Conservation (phyloP, 1,140 invertebrate species). For the Megalonaias nervosa region DNA sequence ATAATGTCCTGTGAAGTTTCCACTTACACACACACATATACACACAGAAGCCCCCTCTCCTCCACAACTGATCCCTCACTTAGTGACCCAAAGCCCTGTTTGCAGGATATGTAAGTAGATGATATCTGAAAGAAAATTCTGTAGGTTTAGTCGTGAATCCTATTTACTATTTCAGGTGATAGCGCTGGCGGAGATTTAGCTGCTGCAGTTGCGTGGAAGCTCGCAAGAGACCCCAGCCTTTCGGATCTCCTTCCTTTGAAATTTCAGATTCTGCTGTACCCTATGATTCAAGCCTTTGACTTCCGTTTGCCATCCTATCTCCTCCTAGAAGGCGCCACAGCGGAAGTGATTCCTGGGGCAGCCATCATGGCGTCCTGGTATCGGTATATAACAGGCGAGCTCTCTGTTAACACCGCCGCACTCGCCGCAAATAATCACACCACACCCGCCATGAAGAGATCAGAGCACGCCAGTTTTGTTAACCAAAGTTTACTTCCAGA, state of each 20-base stretch:
- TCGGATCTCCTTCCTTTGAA: not conserved
- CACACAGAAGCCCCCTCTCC: too few relatives aligned
- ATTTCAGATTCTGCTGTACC: conserved; percentile 21
- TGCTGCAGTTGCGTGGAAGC: conserved; percentile 10
- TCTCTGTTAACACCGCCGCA: not conserved
- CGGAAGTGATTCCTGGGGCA: not conserved
- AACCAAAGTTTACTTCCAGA: not conserved
- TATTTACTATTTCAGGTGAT: not conserved
- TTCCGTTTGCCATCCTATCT: conserved; percentile 10
- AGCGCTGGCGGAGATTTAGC: conserved; percentile 17
- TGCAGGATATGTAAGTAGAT: too few relatives aligned
- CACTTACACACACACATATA: too few relatives aligned
- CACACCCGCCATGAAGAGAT: not conserved
- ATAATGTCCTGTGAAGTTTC: too few relatives aligned
- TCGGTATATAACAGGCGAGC: conserved; percentile 5
- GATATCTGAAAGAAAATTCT: too few relatives aligned
- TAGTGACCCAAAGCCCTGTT: too few relatives aligned
- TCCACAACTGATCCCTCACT: too few relatives aligned
- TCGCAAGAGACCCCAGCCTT: not conserved
- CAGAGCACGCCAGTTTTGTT: not conserved
- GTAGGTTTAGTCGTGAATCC: too few relatives aligned
- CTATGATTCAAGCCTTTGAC: conserved; percentile 17
- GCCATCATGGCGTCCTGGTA: conserved; percentile 4
- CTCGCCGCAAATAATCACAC: conserved; percentile 18
- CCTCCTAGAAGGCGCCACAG: not conserved